A percentile compares a stretch with the other conserved stretches of the same genome.
phyloP scores from a whole-genome alignment of 1,140 invertebrate genomes.

The Dryas iulia region DNA sequence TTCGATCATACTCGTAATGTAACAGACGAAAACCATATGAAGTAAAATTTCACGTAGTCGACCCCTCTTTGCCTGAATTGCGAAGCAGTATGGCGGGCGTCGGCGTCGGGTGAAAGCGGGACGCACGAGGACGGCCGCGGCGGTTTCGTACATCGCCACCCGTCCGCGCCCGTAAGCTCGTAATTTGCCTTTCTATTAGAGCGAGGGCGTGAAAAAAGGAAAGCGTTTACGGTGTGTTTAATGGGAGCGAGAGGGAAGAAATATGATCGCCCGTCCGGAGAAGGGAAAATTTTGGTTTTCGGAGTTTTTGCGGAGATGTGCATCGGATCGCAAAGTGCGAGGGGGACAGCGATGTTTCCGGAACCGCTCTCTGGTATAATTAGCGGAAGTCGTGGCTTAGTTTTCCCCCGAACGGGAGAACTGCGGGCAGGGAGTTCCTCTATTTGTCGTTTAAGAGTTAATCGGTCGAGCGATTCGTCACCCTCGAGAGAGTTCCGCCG shows the following conservation, averaged over 20 bases:
- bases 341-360: constrained; percentile 62
- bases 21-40: constrained; percentile 61
- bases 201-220: constrained; percentile 80
- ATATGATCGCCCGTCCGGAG: constrained; percentile 73
- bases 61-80: constrained; percentile 62
- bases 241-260: constrained; percentile 79
- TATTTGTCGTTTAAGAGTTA: constrained; percentile 80
- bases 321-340: constrained; percentile 69
- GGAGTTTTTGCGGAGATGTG: constrained; percentile 77
- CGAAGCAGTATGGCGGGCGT: constrained; percentile 47
- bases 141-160: constrained; percentile 77
- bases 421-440: constrained; percentile 69
- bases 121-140: constrained; percentile 54
- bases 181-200: constrained; percentile 81
- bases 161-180: constrained; percentile 79
- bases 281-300: constrained; percentile 79
- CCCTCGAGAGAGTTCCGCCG: constrained; percentile 65
- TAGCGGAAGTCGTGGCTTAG: constrained; percentile 78
- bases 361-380: constrained; percentile 72
- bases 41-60: constrained; percentile 73
- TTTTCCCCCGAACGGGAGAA: constrained; percentile 64
- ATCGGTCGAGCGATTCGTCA: constrained; percentile 76
- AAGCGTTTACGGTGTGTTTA: constrained; percentile 80
- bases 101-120: constrained; percentile 50
- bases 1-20: not conserved